These are phyloP conservation scores for Peromyscus aztecus DNA, from an alignment of 2,797 vertebrate species.

Conservation along the genomic window DNA sequence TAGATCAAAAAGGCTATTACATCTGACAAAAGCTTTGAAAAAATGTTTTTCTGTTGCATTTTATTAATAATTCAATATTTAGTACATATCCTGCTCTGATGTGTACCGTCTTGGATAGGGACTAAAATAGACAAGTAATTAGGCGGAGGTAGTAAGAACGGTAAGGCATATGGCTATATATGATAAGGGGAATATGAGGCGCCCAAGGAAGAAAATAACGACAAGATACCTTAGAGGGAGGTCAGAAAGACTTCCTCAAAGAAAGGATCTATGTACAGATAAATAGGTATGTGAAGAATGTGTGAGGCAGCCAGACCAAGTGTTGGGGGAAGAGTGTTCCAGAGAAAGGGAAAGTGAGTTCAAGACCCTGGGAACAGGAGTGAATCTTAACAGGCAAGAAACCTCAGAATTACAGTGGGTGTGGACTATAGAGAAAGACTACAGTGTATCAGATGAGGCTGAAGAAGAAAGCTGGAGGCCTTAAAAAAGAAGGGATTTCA, in stretches of 20 bases:
- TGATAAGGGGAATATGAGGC: neutral
- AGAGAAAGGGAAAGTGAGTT: neutral
- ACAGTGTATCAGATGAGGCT: too few relatives aligned
- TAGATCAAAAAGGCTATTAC: constrained; percentile 12
- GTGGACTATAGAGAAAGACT: neutral
- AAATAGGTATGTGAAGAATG: neutral
- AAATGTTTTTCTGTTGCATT: neutral
- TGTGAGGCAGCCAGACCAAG: neutral
- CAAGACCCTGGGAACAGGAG: neutral
- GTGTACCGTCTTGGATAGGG: neutral
- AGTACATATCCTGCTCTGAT: neutral
- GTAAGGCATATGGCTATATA: neutral
- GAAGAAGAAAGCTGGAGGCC: neutral
- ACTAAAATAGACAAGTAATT: neutral
- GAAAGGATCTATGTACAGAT: neutral
- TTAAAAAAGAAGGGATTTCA: neutral
- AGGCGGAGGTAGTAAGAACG: neutral
- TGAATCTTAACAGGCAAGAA: neutral
- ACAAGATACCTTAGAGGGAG: neutral
- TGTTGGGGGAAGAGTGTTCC: neutral
- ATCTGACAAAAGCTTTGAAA: constrained; percentile 26
- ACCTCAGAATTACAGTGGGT: neutral
- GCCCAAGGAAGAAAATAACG: neutral
- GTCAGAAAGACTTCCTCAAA: neutral
- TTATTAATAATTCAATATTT: constrained; percentile 50